phyloP scores from a whole-genome alignment of 2,888 invertebrate genomes.

The Poecilus cupreus region DNA sequence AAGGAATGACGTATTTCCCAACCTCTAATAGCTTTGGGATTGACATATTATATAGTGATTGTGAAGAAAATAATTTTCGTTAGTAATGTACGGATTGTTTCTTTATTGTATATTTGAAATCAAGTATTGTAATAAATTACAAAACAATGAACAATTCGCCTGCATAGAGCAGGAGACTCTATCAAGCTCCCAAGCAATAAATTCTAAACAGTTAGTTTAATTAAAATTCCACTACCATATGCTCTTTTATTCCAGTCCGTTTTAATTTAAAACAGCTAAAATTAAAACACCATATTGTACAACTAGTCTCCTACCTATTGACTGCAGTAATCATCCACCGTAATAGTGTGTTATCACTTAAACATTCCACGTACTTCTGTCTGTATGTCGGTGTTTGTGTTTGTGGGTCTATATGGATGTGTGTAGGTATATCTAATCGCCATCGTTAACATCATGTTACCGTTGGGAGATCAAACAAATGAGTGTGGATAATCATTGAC shows the following conservation, averaged over 20 bases:
- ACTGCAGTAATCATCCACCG: not conserved
- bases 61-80: no score
- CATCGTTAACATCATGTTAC: constrained; percentile 42
- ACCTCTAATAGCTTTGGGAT: no score
- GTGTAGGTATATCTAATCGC: constrained; percentile 41
- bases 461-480: constrained; percentile 48
- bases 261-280: constrained; percentile 1
- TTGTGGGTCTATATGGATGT: no score
- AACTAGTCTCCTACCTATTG: not conserved
- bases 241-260: not conserved
- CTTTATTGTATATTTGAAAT: no score
- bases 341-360: not conserved
- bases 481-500: constrained; percentile 29
- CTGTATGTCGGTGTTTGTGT: not conserved
- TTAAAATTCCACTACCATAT: constrained; percentile 25
- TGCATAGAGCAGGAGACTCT: no score
- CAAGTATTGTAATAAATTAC: no score
- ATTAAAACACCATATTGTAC: constrained; percentile 7
- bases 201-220: not conserved
- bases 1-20: no score
- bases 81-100: no score
- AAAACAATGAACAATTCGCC: no score
- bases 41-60: no score
- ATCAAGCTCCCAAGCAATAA: no score
- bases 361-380: constrained; percentile 20